Percentiles rank a stretch among this genome's conserved stretches.
Conservation (phyloP, 2,113 vertebrate species). For the Gopherus flavomarginatus region DNA sequence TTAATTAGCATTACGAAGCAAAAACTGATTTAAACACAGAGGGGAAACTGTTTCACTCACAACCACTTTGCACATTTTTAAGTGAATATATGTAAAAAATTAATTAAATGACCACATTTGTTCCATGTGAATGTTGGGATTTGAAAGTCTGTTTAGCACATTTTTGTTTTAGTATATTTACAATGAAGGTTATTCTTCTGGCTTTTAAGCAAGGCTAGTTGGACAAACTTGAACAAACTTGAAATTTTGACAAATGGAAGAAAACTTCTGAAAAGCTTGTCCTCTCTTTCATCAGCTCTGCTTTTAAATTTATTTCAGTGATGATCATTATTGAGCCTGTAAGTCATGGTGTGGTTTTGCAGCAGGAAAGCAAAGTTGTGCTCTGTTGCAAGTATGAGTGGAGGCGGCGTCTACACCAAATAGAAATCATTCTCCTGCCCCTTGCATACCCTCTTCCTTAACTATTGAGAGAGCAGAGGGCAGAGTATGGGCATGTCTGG, state of each 20-base stretch:
- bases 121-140: slow-evolving; percentile 22
- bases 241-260: neutral
- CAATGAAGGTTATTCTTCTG: neutral
- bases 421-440: neutral
- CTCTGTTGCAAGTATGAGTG: neutral
- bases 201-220: neutral
- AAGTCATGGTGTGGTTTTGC: neutral
- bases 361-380: neutral
- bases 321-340: neutral
- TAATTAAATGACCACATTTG: slow-evolving; percentile 36
- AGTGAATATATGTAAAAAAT: slow-evolving; percentile 35
- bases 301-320: neutral
- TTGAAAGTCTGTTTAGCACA: neutral
- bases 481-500: neutral
- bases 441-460: neutral
- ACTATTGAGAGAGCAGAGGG: neutral
- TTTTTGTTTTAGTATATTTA: neutral
- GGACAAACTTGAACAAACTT: slow-evolving; percentile 5
- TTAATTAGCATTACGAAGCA: slow-evolving; percentile 40
- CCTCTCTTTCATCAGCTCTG: accelerated
- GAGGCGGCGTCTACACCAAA: neutral
- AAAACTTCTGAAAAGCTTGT: neutral
- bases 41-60: slow-evolving; percentile 14
- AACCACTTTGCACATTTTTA: slow-evolving; percentile 19
- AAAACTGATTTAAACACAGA: slow-evolving; percentile 4